A percentile compares a stretch with the other conserved stretches of the same genome.
Evolutionary conservation across 1,140 invertebrate genomes (phyloP).

Genomic region (Drosophila sulfurigaster): DNA sequence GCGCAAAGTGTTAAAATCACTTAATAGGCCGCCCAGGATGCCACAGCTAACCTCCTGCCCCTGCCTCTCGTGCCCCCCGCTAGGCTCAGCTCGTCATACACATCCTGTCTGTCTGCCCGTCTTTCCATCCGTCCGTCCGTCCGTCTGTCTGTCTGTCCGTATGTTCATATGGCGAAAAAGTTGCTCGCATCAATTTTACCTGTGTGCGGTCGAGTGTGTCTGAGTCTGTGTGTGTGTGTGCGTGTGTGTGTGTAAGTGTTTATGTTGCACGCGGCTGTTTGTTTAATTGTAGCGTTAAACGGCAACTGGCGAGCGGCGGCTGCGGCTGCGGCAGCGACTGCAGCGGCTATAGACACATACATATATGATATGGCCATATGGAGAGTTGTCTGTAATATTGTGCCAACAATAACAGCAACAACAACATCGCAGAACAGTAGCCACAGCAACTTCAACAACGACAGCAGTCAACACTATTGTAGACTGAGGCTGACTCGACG

Average conservation of each 20-base stretch:
- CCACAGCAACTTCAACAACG: slow-evolving; percentile 23
- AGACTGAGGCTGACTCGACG: slow-evolving; percentile 43
- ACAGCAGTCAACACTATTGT: slow-evolving; percentile 51
- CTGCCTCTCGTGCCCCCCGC: too few relatives aligned
- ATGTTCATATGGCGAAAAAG: slow-evolving; percentile 36
- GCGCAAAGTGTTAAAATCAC: slow-evolving; percentile 82
- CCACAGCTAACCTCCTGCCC: slow-evolving; percentile 14
- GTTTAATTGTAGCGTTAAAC: slow-evolving; percentile 82
- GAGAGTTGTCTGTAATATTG: slow-evolving; percentile 63
- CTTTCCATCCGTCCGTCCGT: not conserved
- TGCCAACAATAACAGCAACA: slow-evolving; percentile 63
- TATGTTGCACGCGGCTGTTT: slow-evolving; percentile 76
- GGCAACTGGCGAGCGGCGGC: slow-evolving; percentile 68
- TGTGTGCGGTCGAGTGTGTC: slow-evolving; percentile 40
- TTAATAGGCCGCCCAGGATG: slow-evolving; percentile 74
- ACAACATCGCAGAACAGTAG: slow-evolving; percentile 47
- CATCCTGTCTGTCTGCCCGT: not conserved
- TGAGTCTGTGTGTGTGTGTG: slow-evolving; percentile 40
- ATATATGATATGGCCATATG: slow-evolving; percentile 26
- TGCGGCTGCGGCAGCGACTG: not conserved
- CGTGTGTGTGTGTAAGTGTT: slow-evolving; percentile 60
- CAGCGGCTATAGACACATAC: slow-evolving; percentile 54
- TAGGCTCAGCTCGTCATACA: not conserved
- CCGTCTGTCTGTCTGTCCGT: not conserved
- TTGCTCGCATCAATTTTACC: slow-evolving; percentile 51